These are phyloP conservation scores for Brachycybe producta DNA, from an alignment of 2,888 invertebrate species.

Conservation along the genomic window DNA sequence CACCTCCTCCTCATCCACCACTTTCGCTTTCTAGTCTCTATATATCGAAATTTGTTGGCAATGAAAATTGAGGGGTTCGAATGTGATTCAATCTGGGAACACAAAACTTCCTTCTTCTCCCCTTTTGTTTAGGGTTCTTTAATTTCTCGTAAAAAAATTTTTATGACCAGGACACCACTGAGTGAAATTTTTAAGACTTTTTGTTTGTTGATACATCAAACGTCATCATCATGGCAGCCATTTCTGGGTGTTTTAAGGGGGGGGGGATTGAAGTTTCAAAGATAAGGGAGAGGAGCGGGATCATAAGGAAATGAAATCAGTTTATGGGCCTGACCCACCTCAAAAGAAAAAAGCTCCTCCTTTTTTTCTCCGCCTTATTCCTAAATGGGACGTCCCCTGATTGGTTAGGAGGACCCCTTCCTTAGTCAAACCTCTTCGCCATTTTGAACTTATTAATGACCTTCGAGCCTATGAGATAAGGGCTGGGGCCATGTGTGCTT, in stretches of 20 bases:
- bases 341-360: not conserved
- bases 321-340: too few species aligned
- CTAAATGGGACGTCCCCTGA: conserved; percentile 3
- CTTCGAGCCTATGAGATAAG: conserved; percentile 4
- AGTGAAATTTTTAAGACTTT: too few species aligned
- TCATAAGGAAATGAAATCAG: too few species aligned
- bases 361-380: conserved; percentile 2
- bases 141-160: not conserved
- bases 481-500: conserved; percentile 8
- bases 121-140: too few species aligned
- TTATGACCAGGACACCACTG: not conserved
- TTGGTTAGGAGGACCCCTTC: conserved; percentile 4
- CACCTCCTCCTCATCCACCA: too few species aligned
- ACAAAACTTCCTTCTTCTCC: too few species aligned
- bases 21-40: too few species aligned
- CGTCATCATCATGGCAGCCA: not conserved
- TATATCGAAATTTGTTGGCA: too few species aligned
- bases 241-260: not conserved
- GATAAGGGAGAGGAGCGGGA: too few species aligned
- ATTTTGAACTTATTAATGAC: conserved; percentile 1
- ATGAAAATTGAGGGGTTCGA: too few species aligned
- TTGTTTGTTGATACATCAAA: too few species aligned
- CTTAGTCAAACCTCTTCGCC: not conserved
- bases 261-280: not conserved
- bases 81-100: too few species aligned